Evolutionary conservation across 2,888 invertebrate genomes (phyloP), one percentile per base, ranked within the genome.

Genomic region (Andrena bicolor): DNA sequence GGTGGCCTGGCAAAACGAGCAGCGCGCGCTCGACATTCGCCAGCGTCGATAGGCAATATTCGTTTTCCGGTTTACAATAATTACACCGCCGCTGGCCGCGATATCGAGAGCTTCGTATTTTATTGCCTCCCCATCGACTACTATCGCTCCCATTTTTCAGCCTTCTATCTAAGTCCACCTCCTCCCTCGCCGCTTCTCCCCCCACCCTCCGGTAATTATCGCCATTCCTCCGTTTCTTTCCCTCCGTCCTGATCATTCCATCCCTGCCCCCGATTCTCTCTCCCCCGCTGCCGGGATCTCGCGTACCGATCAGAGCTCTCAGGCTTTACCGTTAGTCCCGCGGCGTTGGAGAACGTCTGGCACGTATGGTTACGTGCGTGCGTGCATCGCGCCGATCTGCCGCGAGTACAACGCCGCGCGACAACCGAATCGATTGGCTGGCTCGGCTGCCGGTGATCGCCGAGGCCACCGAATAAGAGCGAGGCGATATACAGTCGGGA

Each of bases 141-240:
- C 86, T 87, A 87, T 85, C 86, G 86, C 72, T 69, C 41, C 61
- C 74, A 86, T 88, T 86, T 88, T 86, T 87, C 86, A 73, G 26
- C 35, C 10, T 65, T 66, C 58, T 82, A 86, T 88, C 86, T 82
- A 80, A 58, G 77, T 65, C 68, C 32, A 41, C 41, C 41, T 16
- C 16, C 41, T 16, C 13, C 23, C 60, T 72, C 68, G 23, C 32
- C 51, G 73, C 69, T 56, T 79, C 68, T 35, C 76, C 64, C 76
- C 68, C 48, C 72, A 23, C 71, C 49, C 71, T 30, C 72, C 63
- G 82, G 82, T 86, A 89, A 89, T 90, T 90, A 87, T 80, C 85
- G 84, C 72, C 51, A 56, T 53, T 48, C 65, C 68, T 48, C 65
- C 61, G 63, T 35, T 79, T 58, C 63, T 69, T 60, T 60, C 53